Evolutionary conservation across 2,797 vertebrate genomes (phyloP).

Genomic region (Molossus molossus): DNA sequence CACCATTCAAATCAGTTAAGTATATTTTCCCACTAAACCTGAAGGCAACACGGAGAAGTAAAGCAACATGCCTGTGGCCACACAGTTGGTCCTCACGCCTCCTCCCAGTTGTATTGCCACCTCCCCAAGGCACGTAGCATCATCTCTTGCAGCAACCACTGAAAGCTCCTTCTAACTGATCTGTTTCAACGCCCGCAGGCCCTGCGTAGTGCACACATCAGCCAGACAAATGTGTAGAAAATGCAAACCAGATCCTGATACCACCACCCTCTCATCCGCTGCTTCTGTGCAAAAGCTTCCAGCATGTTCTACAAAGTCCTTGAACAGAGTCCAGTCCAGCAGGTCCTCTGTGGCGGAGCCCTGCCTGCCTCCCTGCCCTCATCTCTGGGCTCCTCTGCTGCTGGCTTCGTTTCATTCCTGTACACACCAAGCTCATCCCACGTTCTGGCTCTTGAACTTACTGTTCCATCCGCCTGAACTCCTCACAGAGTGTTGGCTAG

Average conservation of each 20-base stretch:
- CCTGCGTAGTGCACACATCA: neutral
- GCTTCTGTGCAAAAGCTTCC: neutral
- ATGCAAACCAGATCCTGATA: neutral
- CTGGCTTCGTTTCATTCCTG: neutral
- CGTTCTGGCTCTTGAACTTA: neutral
- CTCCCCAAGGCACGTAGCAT: neutral
- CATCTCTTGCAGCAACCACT: neutral
- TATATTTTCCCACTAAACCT: neutral
- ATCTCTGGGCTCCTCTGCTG: neutral
- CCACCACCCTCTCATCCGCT: no score
- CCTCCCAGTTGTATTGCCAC: neutral
- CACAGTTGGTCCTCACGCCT: neutral
- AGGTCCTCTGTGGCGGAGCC: neutral
- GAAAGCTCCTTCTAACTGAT: neutral
- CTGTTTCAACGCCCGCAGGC: no score
- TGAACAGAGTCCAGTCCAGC: neutral
- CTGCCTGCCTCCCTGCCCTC: neutral
- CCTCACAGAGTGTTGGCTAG: neutral
- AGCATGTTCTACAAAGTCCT: neutral
- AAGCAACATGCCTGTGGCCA: neutral
- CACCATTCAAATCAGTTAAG: neutral
- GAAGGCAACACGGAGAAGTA: neutral
- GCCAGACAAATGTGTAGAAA: neutral
- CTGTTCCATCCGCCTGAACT: neutral
- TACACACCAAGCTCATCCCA: neutral